phyloP scores from a whole-genome alignment of 2,888 invertebrate species.

The Agelastica alni region DNA sequence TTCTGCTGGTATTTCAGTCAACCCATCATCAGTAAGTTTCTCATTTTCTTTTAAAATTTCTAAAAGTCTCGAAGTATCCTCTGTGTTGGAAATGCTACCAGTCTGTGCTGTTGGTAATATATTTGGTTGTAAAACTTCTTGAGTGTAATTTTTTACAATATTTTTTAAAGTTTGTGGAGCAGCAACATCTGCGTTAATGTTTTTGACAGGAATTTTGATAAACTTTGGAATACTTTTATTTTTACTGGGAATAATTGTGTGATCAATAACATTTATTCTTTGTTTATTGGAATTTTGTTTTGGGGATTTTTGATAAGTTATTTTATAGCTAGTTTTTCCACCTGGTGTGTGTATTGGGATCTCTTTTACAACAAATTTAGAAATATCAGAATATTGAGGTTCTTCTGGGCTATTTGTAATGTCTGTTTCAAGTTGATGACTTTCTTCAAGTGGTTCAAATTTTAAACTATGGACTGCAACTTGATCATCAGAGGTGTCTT shows the following conservation, averaged over 20 bases:
- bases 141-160: background rate
- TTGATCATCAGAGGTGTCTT: background rate
- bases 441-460: background rate
- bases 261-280: background rate
- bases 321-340: slow-evolving; percentile 1
- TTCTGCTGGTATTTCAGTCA: background rate
- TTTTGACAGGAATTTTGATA: slow-evolving; percentile 12
- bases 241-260: background rate
- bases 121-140: slow-evolving; percentile 1
- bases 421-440: background rate
- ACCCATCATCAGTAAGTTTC: background rate
- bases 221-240: slow-evolving; percentile 3
- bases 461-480: background rate
- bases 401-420: background rate
- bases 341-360: slow-evolving; percentile 1
- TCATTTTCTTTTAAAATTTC: slow-evolving; percentile 16
- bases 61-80: slow-evolving; percentile 8
- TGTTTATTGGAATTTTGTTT: background rate
- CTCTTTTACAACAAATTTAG: background rate
- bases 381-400: background rate
- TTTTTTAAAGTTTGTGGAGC: background rate
- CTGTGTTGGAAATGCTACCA: background rate
- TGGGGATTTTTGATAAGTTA: background rate
- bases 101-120: background rate
- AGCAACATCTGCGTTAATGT: background rate